phyloP scores from a whole-genome alignment of 2,888 invertebrate genomes.

The Yponomeuta cagnagella region DNA sequence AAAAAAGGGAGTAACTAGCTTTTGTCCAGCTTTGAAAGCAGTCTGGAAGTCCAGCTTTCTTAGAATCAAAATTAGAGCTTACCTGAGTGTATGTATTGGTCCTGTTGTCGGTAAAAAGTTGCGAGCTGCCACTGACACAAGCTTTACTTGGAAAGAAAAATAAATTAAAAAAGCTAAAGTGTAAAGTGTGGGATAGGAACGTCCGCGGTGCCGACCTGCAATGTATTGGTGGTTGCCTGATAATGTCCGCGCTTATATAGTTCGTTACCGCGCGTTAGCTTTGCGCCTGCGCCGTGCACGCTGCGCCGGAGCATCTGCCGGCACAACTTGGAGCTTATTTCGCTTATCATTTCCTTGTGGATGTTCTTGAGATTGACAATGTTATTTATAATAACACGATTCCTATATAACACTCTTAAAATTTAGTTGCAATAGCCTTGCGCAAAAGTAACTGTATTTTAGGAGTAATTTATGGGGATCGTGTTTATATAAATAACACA shows the following conservation, averaged over 20 bases:
- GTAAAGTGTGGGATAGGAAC: constrained; percentile 30
- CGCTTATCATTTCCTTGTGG: background rate
- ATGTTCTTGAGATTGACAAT: background rate
- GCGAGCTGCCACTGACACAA: background rate
- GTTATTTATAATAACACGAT: no score
- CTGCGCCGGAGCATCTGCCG: background rate
- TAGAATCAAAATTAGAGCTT: background rate
- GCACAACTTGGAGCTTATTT: background rate
- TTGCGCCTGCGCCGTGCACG: background rate
- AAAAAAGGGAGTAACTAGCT: background rate
- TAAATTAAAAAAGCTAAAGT: constrained; percentile 2
- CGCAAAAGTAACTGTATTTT: background rate
- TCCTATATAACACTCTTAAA: no score
- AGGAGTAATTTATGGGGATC: background rate
- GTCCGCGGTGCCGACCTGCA: constrained; percentile 61
- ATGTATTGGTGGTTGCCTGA: constrained; percentile 64
- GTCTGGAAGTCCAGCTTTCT: background rate
- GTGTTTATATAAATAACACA: background rate
- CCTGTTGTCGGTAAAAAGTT: background rate
- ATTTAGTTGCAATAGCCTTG: no score
- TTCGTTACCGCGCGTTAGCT: constrained; percentile 40
- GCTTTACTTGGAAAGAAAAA: background rate
- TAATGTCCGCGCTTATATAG: constrained; percentile 62
- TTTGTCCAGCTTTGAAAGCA: no score
- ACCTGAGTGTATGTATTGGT: background rate